Base-by-base conservation (phyloP, 2,113 vertebrate species). In the Semnornis frantzii region DNA sequence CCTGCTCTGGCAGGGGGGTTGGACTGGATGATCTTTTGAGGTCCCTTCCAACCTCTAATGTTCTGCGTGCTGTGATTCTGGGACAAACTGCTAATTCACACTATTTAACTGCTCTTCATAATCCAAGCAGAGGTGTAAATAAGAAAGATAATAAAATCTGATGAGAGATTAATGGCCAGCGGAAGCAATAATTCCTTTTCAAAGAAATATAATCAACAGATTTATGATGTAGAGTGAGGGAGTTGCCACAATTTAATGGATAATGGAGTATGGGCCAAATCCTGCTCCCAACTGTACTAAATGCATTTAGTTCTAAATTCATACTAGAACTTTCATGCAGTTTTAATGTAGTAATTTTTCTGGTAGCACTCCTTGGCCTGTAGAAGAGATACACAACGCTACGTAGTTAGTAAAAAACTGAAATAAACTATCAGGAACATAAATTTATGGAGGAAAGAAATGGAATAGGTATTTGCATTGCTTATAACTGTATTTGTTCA, bases 121-220 rank as follows among this genome's bases (percentile, higher is more conserved):
- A 89, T 80, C 65, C 76, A 92, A 93, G 87, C 48, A 88, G 69
- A 69, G 48, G 48, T 64, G 85, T 95, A 94, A 96, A 95, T 96
- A 96, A 85, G 66, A 58, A 70, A 82, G 68, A 90, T 93, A 89
- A 82, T 90, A 87, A 96, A 93, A 92, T 66, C 64, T 71, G 87
- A 95, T 82, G 87, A 89, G 75, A 89, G 84, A 95, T 93, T 89
- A 80, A 89, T 34, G 60, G 63, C 87, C 80, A 65, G 33, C 71
- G 91, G 50, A 80, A 87, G 89, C 84, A 39, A 82, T 85, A 94
- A 91, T 83, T 91, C 68, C 86, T 85, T 95, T 93, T 85, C 69
- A 73, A 85, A 89, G 81, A 74, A 91, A 81, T 75, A 75, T 3
- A 90, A 86, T 81, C 37, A 91, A 54, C 39, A 86, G 90, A 92